These are phyloP conservation scores for Spermophilus dauricus DNA, from an alignment of 2,113 vertebrate genomes.

Conservation along the genomic window DNA sequence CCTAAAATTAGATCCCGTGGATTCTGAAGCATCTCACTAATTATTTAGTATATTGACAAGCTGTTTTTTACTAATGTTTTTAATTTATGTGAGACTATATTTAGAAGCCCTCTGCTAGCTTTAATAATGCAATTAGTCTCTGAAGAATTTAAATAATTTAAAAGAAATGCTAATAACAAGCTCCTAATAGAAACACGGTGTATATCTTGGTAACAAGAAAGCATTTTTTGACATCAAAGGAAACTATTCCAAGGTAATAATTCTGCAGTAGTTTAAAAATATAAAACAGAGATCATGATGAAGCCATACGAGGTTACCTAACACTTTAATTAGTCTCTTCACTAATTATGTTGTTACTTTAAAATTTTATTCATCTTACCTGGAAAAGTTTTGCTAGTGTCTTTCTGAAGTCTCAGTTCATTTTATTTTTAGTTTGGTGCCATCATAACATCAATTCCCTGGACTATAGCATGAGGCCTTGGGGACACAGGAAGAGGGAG, in stretches of 20 bases:
- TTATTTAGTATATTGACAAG: conserved; percentile 46
- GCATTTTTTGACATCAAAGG: conserved; percentile 48
- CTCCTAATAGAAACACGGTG: conserved; percentile 72
- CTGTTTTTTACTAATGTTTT: conserved; percentile 60
- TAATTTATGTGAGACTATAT: conserved; percentile 67
- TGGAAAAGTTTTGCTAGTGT: neutral
- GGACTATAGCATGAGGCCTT: neutral
- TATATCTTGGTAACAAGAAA: conserved; percentile 18
- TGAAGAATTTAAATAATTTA: conserved; percentile 69
- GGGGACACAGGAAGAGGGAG: neutral
- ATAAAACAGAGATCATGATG: neutral
- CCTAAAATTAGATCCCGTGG: conserved; percentile 66
- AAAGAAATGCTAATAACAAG: conserved; percentile 54
- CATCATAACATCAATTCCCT: neutral
- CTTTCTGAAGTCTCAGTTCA: neutral
- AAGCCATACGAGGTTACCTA: neutral
- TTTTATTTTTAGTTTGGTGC: conserved; percentile 49
- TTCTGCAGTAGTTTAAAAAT: conserved; percentile 43
- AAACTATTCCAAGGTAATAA: conserved; percentile 43
- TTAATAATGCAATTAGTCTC: conserved; percentile 65
- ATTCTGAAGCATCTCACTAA: neutral
- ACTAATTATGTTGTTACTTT: neutral
- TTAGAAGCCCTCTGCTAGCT: conserved; percentile 57
- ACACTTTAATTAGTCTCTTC: neutral
- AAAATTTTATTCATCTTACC: neutral